Evolutionary conservation across 2,113 vertebrate species (phyloP).

Genomic region (Nibea coibor): DNA sequence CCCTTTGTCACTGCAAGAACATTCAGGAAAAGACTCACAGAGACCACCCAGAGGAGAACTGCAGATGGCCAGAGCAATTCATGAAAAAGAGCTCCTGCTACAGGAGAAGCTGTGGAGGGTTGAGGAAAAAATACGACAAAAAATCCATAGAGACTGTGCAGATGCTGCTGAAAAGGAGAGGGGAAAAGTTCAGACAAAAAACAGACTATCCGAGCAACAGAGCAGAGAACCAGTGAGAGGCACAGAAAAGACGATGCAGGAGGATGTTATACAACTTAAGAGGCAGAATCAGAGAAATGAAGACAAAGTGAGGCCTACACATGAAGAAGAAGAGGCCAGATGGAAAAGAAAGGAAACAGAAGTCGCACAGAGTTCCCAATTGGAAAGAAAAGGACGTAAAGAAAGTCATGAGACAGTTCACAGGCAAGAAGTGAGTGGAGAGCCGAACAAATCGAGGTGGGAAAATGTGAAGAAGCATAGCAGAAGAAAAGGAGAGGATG

Average conservation of each 20-base stretch:
- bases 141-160: conserved; percentile 76
- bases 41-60: conserved; percentile 37
- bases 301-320: conserved; percentile 30
- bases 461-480: conserved; percentile 21
- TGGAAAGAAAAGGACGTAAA: conserved; percentile 18
- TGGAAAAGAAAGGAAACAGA: background rate
- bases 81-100: conserved; percentile 82
- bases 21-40: conserved; percentile 8
- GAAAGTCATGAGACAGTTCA: background rate
- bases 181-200: conserved; percentile 40
- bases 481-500: conserved; percentile 12
- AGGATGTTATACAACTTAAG: conserved; percentile 23
- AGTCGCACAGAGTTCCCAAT: background rate
- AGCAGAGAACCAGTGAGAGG: conserved; percentile 37
- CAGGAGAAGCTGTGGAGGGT: conserved; percentile 85
- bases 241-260: conserved; percentile 29
- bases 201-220: conserved; percentile 25
- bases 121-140: conserved; percentile 78
- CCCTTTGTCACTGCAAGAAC: background rate
- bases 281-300: conserved; percentile 62
- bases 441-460: background rate
- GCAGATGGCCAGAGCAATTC: conserved; percentile 82
- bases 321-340: conserved; percentile 26
- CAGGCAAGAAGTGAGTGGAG: conserved; percentile 28
- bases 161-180: conserved; percentile 56